Evolutionary conservation across 2,888 invertebrate genomes (phyloP).

Genomic region (Hymenopus coronatus): DNA sequence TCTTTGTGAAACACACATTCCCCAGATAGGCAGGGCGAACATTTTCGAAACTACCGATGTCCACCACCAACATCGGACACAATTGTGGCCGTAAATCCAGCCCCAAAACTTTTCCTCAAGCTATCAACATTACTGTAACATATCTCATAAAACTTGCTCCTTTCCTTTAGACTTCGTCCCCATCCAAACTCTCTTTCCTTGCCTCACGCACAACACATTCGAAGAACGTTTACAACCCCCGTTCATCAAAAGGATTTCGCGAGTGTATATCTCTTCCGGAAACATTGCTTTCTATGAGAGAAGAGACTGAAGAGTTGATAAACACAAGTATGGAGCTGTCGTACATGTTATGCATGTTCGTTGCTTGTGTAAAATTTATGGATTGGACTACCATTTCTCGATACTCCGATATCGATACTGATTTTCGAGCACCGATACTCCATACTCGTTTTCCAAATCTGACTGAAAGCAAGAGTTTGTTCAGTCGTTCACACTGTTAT

Average conservation of each 20-base stretch:
- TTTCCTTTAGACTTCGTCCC: not conserved
- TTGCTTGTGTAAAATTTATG: no score
- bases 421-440: no score
- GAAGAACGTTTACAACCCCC: not conserved
- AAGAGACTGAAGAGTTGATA: no score
- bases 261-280: not conserved
- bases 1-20: not conserved
- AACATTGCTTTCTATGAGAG: no score
- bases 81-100: constrained; percentile 12
- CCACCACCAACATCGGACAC: not conserved
- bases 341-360: no score
- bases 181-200: not conserved
- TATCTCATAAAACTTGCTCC: constrained; percentile 2
- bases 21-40: not conserved
- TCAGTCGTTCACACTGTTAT: no score
- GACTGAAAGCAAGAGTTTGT: no score
- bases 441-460: no score
- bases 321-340: no score
- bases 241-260: not conserved
- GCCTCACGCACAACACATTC: not conserved
- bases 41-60: not conserved
- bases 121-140: constrained; percentile 13
- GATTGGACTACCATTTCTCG: no score
- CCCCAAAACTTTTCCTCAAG: constrained; percentile 6
- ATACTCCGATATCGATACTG: no score